phyloP scores from a whole-genome alignment of 2,888 invertebrate genomes.

The Enchytraeus crypticus region DNA sequence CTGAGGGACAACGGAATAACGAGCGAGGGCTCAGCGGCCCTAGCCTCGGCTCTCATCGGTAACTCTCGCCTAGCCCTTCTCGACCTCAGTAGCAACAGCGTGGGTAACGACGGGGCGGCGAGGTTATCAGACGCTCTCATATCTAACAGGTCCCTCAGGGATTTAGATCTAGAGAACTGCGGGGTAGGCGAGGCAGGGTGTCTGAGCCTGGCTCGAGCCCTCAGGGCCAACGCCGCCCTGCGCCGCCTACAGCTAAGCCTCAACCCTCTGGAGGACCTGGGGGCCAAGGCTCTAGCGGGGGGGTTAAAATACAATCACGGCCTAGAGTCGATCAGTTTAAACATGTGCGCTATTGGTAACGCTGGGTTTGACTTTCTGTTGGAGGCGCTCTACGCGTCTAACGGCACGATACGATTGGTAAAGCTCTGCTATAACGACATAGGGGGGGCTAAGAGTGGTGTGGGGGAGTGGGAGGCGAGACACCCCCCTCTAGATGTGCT shows the following conservation, averaged over 20 bases:
- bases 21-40: constrained; percentile 35
- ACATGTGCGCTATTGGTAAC: constrained; percentile 45
- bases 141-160: constrained; percentile 34
- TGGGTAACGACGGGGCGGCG: constrained; percentile 36
- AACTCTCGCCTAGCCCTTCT: constrained; percentile 36
- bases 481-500: constrained; percentile 17
- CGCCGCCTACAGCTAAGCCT: constrained; percentile 39
- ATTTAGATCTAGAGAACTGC: constrained; percentile 43
- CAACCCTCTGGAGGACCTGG: constrained; percentile 38
- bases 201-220: constrained; percentile 34
- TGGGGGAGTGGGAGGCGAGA: constrained; percentile 12
- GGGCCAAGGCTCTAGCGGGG: constrained; percentile 34
- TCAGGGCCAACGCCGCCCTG: constrained; percentile 34
- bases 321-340: constrained; percentile 38
- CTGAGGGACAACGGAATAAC: constrained; percentile 39
- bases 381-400: constrained; percentile 36
- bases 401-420: constrained; percentile 35
- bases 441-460: constrained; percentile 21
- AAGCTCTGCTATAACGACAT: constrained; percentile 45
- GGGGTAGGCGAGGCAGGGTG: constrained; percentile 30
- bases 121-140: constrained; percentile 37
- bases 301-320: constrained; percentile 36
- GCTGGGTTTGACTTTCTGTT: constrained; percentile 39
- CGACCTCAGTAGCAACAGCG: constrained; percentile 41
- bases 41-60: constrained; percentile 36